A percentile compares a stretch with the other conserved stretches of the same genome.
Evolutionary conservation across 1,140 invertebrate genomes (phyloP).

Genomic region (Bradynema listronoti): DNA sequence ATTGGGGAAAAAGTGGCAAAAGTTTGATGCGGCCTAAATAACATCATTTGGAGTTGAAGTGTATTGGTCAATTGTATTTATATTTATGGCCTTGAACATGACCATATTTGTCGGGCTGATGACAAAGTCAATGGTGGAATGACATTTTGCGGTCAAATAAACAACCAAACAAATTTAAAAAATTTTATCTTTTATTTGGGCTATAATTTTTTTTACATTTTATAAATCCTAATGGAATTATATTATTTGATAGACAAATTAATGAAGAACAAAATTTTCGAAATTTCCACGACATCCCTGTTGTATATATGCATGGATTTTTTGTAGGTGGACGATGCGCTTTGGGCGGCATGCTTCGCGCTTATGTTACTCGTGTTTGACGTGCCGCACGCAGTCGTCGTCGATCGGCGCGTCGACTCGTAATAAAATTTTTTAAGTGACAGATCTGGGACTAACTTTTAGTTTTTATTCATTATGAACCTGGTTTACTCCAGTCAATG

Average conservation of each 20-base stretch:
- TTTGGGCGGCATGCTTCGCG: conserved; percentile 24
- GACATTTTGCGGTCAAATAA: background rate
- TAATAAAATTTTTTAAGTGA: too few relatives aligned
- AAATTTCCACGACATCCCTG: too few relatives aligned
- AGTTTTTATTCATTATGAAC: too few relatives aligned
- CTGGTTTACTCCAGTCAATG: conserved; percentile 15
- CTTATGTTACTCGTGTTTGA: conserved; percentile 26
- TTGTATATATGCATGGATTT: too few relatives aligned
- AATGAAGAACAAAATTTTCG: background rate
- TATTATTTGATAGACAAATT: background rate
- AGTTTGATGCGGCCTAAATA: too few relatives aligned
- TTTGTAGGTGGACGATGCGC: conserved; percentile 28
- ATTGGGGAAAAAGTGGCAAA: too few relatives aligned
- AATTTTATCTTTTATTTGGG: background rate
- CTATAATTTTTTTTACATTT: background rate
- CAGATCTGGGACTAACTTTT: too few relatives aligned
- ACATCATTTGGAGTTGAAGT: too few relatives aligned
- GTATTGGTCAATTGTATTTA: too few relatives aligned
- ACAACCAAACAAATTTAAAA: background rate
- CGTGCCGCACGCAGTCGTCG: conserved; percentile 24
- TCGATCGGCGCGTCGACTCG: conserved; percentile 20
- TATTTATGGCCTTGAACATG: too few relatives aligned
- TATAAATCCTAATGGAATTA: background rate
- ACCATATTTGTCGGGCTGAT: too few relatives aligned
- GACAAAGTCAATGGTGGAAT: too few relatives aligned